Percentiles rank a stretch among this genome's conserved stretches.
Conservation (phyloP, 2,113 vertebrate species). For the Callospermophilus lateralis region DNA sequence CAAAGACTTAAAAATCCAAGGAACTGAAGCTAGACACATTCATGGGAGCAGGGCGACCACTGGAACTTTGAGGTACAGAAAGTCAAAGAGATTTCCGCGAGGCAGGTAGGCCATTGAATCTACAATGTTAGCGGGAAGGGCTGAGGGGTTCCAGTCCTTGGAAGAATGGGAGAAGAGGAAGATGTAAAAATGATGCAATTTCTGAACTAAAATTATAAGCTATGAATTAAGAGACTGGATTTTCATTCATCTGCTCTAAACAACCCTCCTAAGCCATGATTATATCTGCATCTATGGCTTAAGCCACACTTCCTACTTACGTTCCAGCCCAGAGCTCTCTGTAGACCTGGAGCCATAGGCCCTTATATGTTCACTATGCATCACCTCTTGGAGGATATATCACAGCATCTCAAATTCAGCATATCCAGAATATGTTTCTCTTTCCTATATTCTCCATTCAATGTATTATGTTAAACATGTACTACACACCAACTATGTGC, state of each 20-base stretch:
- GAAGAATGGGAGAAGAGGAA: background rate
- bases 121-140: background rate
- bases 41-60: background rate
- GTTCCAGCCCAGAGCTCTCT: background rate
- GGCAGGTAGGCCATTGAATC: background rate
- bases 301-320: background rate
- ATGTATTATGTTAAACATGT: background rate
- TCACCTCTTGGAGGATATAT: background rate
- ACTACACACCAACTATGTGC: background rate
- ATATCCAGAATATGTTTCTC: background rate
- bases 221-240: background rate
- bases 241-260: background rate
- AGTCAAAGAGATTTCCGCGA: background rate
- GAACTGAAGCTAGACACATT: background rate
- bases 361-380: background rate
- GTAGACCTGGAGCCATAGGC: background rate
- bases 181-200: background rate
- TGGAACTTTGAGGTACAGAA: background rate
- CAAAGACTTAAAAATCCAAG: background rate
- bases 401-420: background rate
- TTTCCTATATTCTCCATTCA: background rate
- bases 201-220: background rate
- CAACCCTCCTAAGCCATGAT: background rate
- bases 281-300: background rate
- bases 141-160: background rate